phyloP scores from a whole-genome alignment of 92 coral and sea anemone species.

The Heteractis magnifica region DNA sequence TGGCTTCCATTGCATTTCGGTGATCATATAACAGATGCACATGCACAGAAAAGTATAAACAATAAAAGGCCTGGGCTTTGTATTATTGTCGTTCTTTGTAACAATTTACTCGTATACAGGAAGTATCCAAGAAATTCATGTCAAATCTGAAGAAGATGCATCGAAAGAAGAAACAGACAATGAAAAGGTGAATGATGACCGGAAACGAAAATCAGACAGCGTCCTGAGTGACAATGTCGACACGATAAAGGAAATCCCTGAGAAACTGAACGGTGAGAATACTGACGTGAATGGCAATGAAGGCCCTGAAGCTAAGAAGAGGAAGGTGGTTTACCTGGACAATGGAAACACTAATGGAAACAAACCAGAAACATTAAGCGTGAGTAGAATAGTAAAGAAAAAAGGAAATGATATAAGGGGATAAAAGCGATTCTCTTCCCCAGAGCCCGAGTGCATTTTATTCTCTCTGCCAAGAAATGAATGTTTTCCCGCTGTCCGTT shows the following conservation, averaged over 20 bases:
- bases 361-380: constrained; percentile 44
- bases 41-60: too few relatives aligned
- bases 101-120: not conserved
- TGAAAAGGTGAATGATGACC: constrained; percentile 48
- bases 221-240: constrained; percentile 38
- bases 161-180: constrained; percentile 47
- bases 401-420: too few relatives aligned
- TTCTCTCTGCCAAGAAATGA: too few relatives aligned
- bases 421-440: too few relatives aligned
- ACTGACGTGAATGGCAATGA: constrained; percentile 88
- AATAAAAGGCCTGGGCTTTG: too few relatives aligned
- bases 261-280: constrained; percentile 53
- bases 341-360: constrained; percentile 58
- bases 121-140: constrained; percentile 17
- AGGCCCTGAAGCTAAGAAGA: constrained; percentile 83
- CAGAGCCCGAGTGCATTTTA: not conserved
- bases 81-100: too few relatives aligned
- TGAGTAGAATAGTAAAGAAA: constrained; percentile 6
- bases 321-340: constrained; percentile 64
- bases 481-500: too few relatives aligned
- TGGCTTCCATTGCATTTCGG: too few relatives aligned
- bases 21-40: too few relatives aligned
- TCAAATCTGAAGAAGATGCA: constrained; percentile 46
- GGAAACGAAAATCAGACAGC: constrained; percentile 73
- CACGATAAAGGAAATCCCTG: constrained; percentile 47